Base-by-base conservation (phyloP, 2,888 invertebrate genomes). In the Cataglyphis rosenhaueri region DNA sequence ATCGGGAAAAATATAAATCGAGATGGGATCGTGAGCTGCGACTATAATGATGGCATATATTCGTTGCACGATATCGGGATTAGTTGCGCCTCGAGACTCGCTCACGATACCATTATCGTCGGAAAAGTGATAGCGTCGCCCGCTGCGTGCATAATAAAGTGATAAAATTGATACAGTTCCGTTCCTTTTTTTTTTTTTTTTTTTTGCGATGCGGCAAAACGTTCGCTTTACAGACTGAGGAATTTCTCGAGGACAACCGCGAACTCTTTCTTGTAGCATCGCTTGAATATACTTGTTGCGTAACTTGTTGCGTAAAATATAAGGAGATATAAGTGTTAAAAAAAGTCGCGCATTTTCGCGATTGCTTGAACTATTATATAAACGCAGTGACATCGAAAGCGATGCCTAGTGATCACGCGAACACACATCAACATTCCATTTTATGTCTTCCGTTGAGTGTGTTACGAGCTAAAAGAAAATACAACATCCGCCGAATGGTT, bases 361-460 rank as follows among this genome's bases (percentile, higher is more conserved):
- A 75, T 64, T 25, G 52, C 66, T 84, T 21, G n/a, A 57, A 75
- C 62, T 84, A 48, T 64, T 73, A 48, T 12, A 82, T 68, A 74
- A 74, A 29, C 29, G 70, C 65, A 78, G 89, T 73, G 82, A 85
- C 64, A 85, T 82, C 79, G 66, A 70, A 89, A 89, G 86, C 83
- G 82, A 89, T 89, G 89, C 74, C 87, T 78, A 86, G 81, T 86
- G 86, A 87, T 87, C 78, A 84, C 85, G 85, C 66, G 73, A 74
- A 1, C 38, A 55, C 70, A 44, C 78, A 62, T 59, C 66, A 44
- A 68, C 59, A 61, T 81, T 81, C 73, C 25, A 48, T 83, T 59
- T 73, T 79, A 44, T 74, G 81, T 70, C 61, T 79, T 62, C 25
- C 79, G 68, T 68, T 71, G 81, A 83, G 57, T 82, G 57, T 75